A percentile compares a stretch with the other conserved stretches of the same genome.
phyloP scores from a whole-genome alignment of 2,113 vertebrate species.

The Colaptes auratus region DNA sequence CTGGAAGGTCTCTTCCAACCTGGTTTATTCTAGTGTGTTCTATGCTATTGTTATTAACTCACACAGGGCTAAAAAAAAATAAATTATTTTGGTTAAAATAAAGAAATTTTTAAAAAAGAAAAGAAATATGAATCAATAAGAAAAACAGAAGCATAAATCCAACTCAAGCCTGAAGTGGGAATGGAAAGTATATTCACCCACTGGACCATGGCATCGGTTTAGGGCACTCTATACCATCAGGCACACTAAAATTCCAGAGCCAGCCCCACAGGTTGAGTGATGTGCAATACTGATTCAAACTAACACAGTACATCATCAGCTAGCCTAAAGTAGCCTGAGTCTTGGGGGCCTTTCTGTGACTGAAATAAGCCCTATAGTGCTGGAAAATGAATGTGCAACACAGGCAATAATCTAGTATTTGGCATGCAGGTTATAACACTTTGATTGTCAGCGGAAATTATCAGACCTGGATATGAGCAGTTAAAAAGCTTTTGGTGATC shows the following conservation, averaged over 20 bases:
- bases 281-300: not conserved
- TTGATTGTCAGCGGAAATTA: conserved; percentile 18
- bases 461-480: conserved; percentile 1
- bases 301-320: not conserved
- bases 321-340: not conserved
- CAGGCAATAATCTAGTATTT: conserved; percentile 8
- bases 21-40: no score
- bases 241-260: not conserved
- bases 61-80: not conserved
- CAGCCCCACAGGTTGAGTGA: not conserved
- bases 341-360: not conserved
- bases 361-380: not conserved
- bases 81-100: not conserved
- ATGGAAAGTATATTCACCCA: not conserved
- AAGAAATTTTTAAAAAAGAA: not conserved
- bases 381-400: conserved; percentile 19
- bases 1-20: no score
- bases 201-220: not conserved
- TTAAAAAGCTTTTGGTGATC: conserved; percentile 7
- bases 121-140: not conserved
- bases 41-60: no score
- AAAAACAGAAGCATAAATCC: not conserved
- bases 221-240: not conserved
- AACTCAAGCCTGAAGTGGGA: not conserved
- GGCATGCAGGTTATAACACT: conserved; percentile 1